phyloP scores from a whole-genome alignment of 2,113 vertebrate species.

The Hemiprocne comata region DNA sequence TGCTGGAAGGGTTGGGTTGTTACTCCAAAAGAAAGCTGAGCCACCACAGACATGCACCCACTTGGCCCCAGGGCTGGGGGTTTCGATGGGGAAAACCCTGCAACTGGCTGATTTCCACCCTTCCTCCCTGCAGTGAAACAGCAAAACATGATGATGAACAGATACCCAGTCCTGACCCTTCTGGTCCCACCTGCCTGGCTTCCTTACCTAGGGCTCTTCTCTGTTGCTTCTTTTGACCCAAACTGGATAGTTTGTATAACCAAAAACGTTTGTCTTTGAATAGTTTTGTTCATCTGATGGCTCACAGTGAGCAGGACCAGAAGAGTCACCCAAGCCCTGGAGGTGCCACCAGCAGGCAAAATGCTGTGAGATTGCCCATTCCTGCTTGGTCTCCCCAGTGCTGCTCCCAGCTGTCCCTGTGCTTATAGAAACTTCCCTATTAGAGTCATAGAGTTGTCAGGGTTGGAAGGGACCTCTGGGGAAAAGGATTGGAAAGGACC shows the following conservation, averaged over 20 bases:
- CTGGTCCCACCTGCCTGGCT: background rate
- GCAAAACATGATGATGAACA: background rate
- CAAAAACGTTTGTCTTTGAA: background rate
- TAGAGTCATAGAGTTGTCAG: too few relatives aligned
- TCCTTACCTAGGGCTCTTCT: background rate
- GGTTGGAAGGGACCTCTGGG: too few relatives aligned
- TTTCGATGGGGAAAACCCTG: too few relatives aligned
- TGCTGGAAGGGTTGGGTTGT: background rate
- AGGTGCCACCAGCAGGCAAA: background rate
- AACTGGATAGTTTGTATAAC: background rate
- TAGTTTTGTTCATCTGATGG: background rate
- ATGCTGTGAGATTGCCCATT: rapidly evolving
- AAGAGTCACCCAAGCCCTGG: background rate
- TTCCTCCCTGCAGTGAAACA: rapidly evolving
- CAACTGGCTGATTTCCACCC: background rate
- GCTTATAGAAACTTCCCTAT: background rate
- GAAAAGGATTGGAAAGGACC: too few relatives aligned
- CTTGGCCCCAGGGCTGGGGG: rapidly evolving
- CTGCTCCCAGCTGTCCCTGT: rapidly evolving
- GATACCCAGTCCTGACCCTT: background rate
- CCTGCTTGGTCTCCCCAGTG: background rate
- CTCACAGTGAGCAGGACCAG: background rate
- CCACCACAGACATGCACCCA: background rate
- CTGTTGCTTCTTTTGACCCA: background rate
- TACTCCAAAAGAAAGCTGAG: background rate